Base-by-base conservation (phyloP, 2,113 vertebrate genomes). In the Cynocephalus volans region DNA sequence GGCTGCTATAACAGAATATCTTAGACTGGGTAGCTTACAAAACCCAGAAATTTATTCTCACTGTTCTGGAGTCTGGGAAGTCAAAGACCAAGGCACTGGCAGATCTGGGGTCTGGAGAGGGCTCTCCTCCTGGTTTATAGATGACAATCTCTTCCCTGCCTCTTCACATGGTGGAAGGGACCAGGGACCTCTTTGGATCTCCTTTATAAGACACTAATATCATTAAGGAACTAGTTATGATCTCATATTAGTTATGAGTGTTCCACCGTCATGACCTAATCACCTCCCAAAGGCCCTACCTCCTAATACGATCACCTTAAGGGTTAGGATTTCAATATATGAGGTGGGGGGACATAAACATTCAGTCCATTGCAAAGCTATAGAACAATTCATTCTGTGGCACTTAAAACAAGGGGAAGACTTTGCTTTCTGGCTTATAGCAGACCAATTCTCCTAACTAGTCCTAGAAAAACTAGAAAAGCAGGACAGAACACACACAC, bases 191-290 rank as follows among this genome's bases (percentile, higher is more conserved):
- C 36, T 23, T 13, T 41, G 18, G 28, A 31, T 60, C 70, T 52
- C 70, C 72, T 77, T 79, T 33, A 48, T 15, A 31, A 64, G 54
- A 17, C n/a, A 48, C 9, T 79, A 93, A 85, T 45, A 62, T 54
- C 54, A 60, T 45, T 54, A 93, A 77, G 28, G 28, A 69, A 52
- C 85, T 56, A 90, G 65, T 79, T 90, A 73, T 80, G n/a, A 90
- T 79, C 36, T 56, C n/a, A 31, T n/a, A 72, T 90, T 79, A 64
- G 45, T 86, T 52, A 80, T 1, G 9, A 65, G n/a, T 28, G 26
- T 9, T 50, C 18, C 56, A 9, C 6, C 19, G 31, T 89, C 24
- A 21, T 48, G 58, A 62, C 28, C 56, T 72, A 62, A 90, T 80
- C 31, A 67, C n/a, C 5, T 54, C 36, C 73, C 14, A 64, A 54